Conservation (phyloP, 2,113 vertebrate genomes). For the Apteryx owenii region DNA sequence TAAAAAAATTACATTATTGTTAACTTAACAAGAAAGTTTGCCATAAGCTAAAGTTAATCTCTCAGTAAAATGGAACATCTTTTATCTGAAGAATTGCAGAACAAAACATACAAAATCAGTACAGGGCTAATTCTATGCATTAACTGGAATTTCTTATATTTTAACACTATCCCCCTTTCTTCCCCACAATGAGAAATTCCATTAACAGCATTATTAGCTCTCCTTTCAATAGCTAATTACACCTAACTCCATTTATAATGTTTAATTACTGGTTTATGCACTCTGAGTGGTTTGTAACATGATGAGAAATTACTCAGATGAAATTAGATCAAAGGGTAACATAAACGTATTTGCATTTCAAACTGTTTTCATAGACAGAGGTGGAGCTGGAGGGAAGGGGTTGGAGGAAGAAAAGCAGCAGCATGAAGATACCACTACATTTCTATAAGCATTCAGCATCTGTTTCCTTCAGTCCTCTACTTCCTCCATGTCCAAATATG, state of each 20-base stretch:
- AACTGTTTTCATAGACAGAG: background rate
- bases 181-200: constrained; percentile 8
- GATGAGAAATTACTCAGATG: constrained; percentile 11
- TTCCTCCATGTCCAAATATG: rapidly evolving
- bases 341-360: constrained; percentile 7
- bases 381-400: background rate
- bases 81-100: constrained; percentile 17
- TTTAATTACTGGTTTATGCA: constrained; percentile 58
- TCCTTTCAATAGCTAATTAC: constrained; percentile 50
- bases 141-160: background rate
- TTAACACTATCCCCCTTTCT: background rate
- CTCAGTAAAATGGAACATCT: background rate
- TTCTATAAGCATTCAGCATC: background rate
- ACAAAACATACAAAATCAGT: background rate
- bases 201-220: constrained; percentile 25
- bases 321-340: constrained; percentile 36
- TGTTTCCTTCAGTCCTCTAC: background rate
- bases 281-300: constrained; percentile 21
- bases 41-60: background rate
- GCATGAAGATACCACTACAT: background rate
- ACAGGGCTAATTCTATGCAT: background rate
- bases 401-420: background rate
- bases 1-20: background rate
- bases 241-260: constrained; percentile 17
- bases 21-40: background rate